phyloP scores from a whole-genome alignment of 1,140 invertebrate genomes.

The Melitaea cinxia region DNA sequence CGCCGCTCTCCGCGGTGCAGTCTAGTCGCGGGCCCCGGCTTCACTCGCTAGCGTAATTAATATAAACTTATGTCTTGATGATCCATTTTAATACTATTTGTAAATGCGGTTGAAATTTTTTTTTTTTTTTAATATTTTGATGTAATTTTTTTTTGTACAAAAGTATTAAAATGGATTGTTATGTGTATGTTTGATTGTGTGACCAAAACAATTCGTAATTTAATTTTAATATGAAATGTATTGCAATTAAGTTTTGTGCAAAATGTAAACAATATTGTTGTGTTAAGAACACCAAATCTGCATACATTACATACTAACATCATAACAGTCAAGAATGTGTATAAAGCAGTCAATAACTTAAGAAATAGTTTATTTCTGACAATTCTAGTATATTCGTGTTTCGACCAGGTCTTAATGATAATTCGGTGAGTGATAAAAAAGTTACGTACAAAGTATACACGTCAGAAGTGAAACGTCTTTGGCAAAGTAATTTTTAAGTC shows the following conservation, averaged over 20 bases:
- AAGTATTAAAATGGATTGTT: background rate
- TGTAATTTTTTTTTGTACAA: background rate
- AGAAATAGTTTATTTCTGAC: too few species aligned
- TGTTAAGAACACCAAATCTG: too few species aligned
- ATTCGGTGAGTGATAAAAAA: too few species aligned
- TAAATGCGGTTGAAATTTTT: background rate
- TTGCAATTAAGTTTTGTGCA: background rate
- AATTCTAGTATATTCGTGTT: too few species aligned
- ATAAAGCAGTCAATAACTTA: too few species aligned
- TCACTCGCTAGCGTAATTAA: background rate
- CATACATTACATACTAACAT: too few species aligned
- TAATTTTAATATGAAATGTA: background rate
- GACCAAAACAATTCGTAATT: background rate
- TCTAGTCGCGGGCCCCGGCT: slow-evolving; percentile 5
- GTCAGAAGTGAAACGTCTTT: too few species aligned
- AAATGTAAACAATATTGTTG: background rate
- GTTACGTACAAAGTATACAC: too few species aligned
- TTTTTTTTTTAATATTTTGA: background rate
- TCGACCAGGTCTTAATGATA: too few species aligned
- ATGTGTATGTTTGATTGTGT: background rate
- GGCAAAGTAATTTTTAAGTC: too few species aligned
- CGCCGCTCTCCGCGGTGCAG: slow-evolving; percentile 17
- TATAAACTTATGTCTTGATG: background rate
- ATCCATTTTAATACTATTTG: background rate
- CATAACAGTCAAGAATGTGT: too few species aligned